These are phyloP conservation scores for Otolemur garnettii DNA, from an alignment of 2,113 vertebrate genomes.

Conservation along the genomic window DNA sequence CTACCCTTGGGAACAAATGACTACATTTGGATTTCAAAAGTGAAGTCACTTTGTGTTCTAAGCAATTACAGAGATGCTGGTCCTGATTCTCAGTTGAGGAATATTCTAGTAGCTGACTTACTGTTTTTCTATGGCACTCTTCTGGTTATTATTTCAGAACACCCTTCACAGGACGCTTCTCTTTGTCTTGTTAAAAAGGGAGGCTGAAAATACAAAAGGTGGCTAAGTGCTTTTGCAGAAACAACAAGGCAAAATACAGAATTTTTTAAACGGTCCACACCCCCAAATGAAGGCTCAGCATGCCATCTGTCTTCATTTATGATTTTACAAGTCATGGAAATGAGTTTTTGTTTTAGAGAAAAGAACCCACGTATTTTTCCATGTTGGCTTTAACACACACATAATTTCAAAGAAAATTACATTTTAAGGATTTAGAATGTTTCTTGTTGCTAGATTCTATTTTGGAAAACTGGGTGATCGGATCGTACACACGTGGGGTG, in stretches of 20 bases:
- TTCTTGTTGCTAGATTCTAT: neutral
- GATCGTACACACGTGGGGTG: neutral
- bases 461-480: conserved; percentile 43
- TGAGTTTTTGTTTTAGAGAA: conserved; percentile 14
- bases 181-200: conserved; percentile 68
- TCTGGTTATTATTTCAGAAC: conserved; percentile 72
- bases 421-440: conserved; percentile 18
- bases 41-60: conserved; percentile 11
- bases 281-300: neutral
- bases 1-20: conserved; percentile 46
- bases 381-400: neutral
- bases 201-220: conserved; percentile 24
- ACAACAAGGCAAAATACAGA: conserved; percentile 45
- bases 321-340: conserved; percentile 50
- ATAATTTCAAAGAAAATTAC: conserved; percentile 23
- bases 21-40: conserved; percentile 61
- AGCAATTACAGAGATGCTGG: neutral
- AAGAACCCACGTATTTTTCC: neutral
- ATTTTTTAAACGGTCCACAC: neutral
- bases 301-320: conserved; percentile 3
- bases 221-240: conserved; percentile 71
- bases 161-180: conserved; percentile 42
- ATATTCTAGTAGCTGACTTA: conserved; percentile 18
- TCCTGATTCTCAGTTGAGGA: conserved; percentile 26
- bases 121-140: conserved; percentile 61